A percentile compares a stretch with the other conserved stretches of the same genome.
phyloP scores from a whole-genome alignment of 2,888 invertebrate species.

The Caprella mutica region DNA sequence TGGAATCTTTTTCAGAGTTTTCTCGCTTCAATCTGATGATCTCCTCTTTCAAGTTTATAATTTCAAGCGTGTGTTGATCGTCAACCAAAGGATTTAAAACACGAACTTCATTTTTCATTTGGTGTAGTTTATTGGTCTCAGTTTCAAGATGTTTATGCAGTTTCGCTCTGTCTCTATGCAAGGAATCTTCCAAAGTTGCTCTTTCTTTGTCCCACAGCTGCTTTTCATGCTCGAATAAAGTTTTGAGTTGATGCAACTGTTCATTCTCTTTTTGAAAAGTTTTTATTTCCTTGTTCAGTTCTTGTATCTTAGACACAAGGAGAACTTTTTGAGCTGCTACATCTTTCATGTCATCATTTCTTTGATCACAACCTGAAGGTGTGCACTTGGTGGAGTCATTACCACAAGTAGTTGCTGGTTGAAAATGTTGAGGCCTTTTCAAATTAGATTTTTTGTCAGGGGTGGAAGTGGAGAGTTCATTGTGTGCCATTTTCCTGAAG shows the following conservation, averaged over 20 bases:
- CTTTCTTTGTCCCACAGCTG: constrained; percentile 13
- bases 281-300: constrained; percentile 26
- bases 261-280: constrained; percentile 20
- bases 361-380: too few species aligned
- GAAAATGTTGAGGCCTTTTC: too few species aligned
- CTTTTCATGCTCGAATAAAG: constrained; percentile 7
- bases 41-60: constrained; percentile 19
- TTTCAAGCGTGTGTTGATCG: neutral
- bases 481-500: too few species aligned
- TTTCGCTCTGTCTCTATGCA: constrained; percentile 10
- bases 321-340: constrained; percentile 22
- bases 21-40: constrained; percentile 14
- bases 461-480: too few species aligned
- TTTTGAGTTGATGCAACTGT: constrained; percentile 8
- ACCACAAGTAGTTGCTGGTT: too few species aligned
- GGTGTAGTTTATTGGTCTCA: constrained; percentile 20
- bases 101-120: constrained; percentile 4
- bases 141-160: constrained; percentile 17
- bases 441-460: too few species aligned
- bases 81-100: neutral
- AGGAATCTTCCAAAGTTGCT: constrained; percentile 7
- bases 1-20: constrained; percentile 11
- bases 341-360: neutral
- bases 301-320: constrained; percentile 22
- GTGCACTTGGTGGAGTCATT: too few species aligned